These are phyloP conservation scores for Acanthosepion esculentum DNA, from an alignment of 2,888 invertebrate species.

Conservation along the genomic window DNA sequence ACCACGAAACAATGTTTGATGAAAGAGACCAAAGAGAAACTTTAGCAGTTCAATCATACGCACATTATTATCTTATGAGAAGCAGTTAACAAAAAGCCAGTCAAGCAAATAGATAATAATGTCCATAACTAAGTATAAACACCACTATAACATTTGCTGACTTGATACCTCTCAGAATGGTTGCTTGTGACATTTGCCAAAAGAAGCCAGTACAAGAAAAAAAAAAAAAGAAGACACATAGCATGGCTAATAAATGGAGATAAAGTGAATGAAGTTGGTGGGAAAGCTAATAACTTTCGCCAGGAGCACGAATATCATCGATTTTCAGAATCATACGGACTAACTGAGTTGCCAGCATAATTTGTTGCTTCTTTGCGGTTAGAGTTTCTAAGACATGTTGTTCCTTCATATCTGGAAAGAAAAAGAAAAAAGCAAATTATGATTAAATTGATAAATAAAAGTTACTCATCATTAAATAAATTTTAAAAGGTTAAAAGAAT, in stretches of 20 bases:
- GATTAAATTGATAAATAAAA: no score
- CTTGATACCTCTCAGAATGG: background rate
- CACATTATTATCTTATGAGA: background rate
- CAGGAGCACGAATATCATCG: constrained; percentile 88
- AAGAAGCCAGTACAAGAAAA: background rate
- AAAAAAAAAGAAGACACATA: constrained; percentile 10
- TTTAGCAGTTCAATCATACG: background rate
- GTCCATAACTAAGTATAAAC: background rate
- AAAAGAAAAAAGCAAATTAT: constrained; percentile 53
- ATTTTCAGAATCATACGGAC: constrained; percentile 99
- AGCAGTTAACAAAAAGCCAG: background rate
- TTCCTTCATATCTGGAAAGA: constrained; percentile 87
- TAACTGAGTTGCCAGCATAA: constrained; percentile 95
- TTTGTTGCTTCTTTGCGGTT: constrained; percentile 97
- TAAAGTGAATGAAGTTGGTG: background rate
- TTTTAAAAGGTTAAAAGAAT: no score
- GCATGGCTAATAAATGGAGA: constrained; percentile 17
- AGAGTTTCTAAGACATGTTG: constrained; percentile 97
- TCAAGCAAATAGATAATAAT: background rate
- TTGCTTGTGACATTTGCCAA: background rate
- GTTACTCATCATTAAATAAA: no score
- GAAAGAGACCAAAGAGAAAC: background rate
- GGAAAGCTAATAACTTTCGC: background rate
- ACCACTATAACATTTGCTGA: background rate
- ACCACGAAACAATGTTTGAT: background rate